Evolutionary conservation across 2,797 vertebrate species (phyloP).

Genomic region (Euphonia xanthogaster): DNA sequence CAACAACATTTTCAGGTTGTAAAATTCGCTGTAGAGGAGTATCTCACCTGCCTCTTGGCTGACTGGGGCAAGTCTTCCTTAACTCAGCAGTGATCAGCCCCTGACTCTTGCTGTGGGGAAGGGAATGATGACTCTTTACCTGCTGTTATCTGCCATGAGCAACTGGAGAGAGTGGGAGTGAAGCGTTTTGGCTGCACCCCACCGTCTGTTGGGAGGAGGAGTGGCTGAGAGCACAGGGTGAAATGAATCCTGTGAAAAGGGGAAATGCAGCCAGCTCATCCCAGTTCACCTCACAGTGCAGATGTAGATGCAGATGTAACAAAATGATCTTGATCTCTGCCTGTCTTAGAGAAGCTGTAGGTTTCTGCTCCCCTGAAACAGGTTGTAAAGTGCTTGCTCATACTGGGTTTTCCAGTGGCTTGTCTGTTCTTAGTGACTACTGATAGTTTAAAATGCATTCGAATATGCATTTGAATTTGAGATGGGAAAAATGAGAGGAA

Average conservation of each 20-base stretch:
- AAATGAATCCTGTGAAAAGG: neutral
- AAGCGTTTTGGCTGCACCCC: neutral
- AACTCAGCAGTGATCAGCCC: neutral
- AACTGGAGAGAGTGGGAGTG: neutral
- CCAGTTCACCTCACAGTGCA: neutral
- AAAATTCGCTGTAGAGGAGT: neutral
- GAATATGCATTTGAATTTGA: neutral
- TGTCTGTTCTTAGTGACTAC: neutral
- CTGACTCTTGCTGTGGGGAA: neutral
- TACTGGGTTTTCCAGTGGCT: neutral
- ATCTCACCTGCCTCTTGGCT: neutral
- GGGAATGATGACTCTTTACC: neutral
- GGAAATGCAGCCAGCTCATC: neutral
- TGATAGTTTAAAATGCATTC: neutral
- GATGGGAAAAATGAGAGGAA: neutral
- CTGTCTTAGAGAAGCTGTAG: neutral
- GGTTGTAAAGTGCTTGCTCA: neutral
- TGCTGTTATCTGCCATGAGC: neutral
- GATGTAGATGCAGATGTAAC: neutral
- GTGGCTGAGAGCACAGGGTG: neutral
- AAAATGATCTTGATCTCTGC: neutral
- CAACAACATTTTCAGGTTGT: neutral
- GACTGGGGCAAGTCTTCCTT: neutral
- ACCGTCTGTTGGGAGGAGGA: neutral
- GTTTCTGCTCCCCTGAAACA: neutral